Base-by-base conservation (phyloP, 2,888 invertebrate species). In the Andrena camellia region DNA sequence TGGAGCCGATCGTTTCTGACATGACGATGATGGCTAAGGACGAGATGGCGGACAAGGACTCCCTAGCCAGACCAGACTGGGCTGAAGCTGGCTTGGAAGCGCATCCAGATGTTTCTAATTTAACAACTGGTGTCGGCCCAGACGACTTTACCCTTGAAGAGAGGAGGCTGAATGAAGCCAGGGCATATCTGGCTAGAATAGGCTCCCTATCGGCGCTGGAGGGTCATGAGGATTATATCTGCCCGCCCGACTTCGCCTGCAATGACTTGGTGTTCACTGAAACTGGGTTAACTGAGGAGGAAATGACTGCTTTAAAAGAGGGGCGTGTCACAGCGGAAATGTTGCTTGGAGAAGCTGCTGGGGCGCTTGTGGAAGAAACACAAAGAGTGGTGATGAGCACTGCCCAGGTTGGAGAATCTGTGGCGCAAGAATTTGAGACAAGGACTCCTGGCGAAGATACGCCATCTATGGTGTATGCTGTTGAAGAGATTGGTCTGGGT, bases 181-280 rank as follows among this genome's bases (percentile, higher is more conserved):
- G 8, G 1, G 42, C 68, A 0, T 86, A 86, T 8, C 33, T 89
- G 23, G 76, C 67, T 0, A 33, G 35, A 31, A n/a, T 89, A 6
- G 81, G 50, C 0, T 83, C 86, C 7, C 66, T 87, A 0, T 79
- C 81, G 2, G 89, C 86, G 8, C 13, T 89, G 17, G 72, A 84
- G 4, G 48, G 52, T 1, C 79, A 79, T 7, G 88, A 87, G 1
- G 84, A 76, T 31, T 63, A 66, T 5, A 33, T 77, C 2, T 90
- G 90, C 35, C 68, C 84, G 0, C 66, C 84, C 2, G 86, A 81
- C 17, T 85, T 83, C 60, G 13, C 63, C 5, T 90, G 88, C 83
- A 85, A 89, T 20, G 90, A 89, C 10, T 29, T 75, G 13, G 83
- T 86, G 17, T 29, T 83, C n/a, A 76, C 87, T 6, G 83, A 74